Evolutionary conservation across 2,797 vertebrate species (phyloP).

Genomic region (Cirrhinus molitorella): DNA sequence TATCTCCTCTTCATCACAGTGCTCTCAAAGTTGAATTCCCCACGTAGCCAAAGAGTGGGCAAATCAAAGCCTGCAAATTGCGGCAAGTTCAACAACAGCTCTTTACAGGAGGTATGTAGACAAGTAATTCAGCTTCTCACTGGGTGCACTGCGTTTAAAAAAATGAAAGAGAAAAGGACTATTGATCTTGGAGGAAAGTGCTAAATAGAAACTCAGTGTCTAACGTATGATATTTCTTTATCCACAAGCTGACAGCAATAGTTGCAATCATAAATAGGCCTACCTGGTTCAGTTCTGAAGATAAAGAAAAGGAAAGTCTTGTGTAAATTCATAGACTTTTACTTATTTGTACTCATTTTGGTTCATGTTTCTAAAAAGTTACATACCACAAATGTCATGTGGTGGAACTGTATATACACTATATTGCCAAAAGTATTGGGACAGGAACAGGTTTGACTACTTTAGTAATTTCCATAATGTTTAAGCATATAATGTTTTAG

Average conservation of each 20-base stretch:
- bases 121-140: constrained; percentile 46
- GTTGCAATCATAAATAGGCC: not conserved
- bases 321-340: not conserved
- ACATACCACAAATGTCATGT: no score
- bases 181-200: constrained; percentile 12
- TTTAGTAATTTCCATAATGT: no score
- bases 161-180: constrained; percentile 4
- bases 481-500: no score
- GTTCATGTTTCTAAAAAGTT: no score
- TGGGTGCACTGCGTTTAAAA: constrained; percentile 19
- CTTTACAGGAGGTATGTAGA: constrained; percentile 41
- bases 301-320: not conserved
- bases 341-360: not conserved
- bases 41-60: constrained; percentile 41
- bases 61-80: constrained; percentile 57
- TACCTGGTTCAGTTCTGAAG: not conserved
- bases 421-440: no score
- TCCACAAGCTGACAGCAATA: not conserved
- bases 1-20: constrained; percentile 57
- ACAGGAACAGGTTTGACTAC: no score
- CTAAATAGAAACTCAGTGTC: constrained; percentile 1
- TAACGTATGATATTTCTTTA: constrained; percentile 8
- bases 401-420: no score
- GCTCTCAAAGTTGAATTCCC: constrained; percentile 51
- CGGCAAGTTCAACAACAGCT: constrained; percentile 45